These are phyloP conservation scores for Scolopax rusticola DNA, from an alignment of 2,797 vertebrate genomes.

Conservation along the genomic window DNA sequence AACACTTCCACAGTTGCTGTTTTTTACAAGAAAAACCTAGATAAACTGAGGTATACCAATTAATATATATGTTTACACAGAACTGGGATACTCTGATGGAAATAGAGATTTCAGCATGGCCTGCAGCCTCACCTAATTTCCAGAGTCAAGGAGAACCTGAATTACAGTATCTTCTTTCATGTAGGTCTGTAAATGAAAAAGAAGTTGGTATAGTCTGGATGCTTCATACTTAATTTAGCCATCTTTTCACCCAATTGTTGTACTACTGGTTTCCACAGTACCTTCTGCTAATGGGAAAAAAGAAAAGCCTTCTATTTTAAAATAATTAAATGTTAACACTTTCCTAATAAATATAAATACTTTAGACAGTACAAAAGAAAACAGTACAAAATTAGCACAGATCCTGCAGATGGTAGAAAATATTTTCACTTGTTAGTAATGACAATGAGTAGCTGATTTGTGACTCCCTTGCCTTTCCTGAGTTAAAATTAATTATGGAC, in stretches of 20 bases:
- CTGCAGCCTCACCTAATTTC: neutral
- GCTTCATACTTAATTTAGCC: neutral
- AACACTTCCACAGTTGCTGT: neutral
- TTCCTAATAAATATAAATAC: constrained; percentile 56
- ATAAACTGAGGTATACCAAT: neutral
- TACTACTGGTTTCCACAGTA: neutral
- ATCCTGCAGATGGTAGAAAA: constrained; percentile 44
- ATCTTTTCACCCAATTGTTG: neutral
- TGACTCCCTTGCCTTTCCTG: constrained; percentile 47
- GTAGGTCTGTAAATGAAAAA: neutral
- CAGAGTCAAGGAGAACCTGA: neutral
- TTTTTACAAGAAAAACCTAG: neutral
- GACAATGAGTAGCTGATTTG: constrained; percentile 64
- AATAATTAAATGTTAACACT: constrained; percentile 45
- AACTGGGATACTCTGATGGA: neutral
- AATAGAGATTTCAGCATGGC: neutral
- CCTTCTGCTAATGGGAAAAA: neutral
- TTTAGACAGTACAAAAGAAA: neutral
- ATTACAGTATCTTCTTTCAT: neutral
- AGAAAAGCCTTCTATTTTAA: constrained; percentile 41
- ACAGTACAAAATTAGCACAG: constrained; percentile 6
- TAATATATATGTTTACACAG: neutral
- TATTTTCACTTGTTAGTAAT: constrained; percentile 53
- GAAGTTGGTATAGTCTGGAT: neutral
- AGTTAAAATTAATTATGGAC: constrained; percentile 70